Conservation (phyloP, 2,797 vertebrate species). For the Glossophaga mutica region DNA sequence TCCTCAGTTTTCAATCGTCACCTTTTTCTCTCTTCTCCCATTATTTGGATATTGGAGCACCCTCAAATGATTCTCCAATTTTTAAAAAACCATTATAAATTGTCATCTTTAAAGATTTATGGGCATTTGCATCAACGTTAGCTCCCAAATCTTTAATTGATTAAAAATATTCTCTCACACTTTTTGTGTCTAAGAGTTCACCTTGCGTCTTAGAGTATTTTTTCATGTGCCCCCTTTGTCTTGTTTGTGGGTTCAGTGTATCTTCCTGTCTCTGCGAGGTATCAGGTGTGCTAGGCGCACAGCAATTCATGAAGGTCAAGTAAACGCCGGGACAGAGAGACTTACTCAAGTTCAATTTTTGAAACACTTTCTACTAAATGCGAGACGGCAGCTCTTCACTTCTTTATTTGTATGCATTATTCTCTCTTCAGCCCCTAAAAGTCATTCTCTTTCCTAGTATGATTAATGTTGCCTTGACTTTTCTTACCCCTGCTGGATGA, state of each 20-base stretch:
- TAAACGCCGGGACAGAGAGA: background rate
- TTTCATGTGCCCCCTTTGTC: background rate
- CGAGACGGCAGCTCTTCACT: background rate
- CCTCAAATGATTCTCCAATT: background rate
- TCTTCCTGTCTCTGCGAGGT: background rate
- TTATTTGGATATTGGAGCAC: background rate
- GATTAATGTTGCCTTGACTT: conserved; percentile 60
- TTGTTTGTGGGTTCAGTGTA: background rate
- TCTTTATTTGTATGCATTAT: background rate
- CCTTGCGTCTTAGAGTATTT: background rate
- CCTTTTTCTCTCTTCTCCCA: background rate
- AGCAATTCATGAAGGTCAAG: background rate
- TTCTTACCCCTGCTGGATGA: conserved; percentile 62
- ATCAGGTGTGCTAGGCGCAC: background rate
- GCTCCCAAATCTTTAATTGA: background rate
- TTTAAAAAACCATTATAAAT: background rate
- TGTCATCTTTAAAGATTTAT: background rate
- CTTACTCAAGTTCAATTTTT: background rate
- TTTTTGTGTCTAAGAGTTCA: background rate
- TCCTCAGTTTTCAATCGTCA: background rate
- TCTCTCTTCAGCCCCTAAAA: conserved; percentile 33
- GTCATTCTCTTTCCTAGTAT: conserved; percentile 2
- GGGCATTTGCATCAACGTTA: background rate
- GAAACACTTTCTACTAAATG: background rate
- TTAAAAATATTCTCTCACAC: background rate